Conservation (phyloP, 2,113 vertebrate species). For the Ranitomeya variabilis region DNA sequence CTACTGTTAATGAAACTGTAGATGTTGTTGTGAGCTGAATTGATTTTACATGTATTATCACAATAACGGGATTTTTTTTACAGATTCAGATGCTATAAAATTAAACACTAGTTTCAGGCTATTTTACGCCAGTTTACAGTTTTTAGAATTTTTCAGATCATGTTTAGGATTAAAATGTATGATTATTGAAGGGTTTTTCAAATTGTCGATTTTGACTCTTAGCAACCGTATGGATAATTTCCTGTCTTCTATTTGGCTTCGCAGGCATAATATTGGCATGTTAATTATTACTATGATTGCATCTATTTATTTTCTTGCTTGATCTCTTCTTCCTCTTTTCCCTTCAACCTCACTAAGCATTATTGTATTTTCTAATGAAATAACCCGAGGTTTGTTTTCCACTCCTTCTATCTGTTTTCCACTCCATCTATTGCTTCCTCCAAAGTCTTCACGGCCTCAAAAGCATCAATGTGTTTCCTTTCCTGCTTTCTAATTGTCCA, state of each 20-base stretch:
- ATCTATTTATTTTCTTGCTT: not conserved
- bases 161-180: not conserved
- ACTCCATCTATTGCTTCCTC: not conserved
- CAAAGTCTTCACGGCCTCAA: not conserved
- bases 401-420: no score
- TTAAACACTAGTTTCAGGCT: not conserved
- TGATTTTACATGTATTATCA: not conserved
- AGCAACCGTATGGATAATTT: not conserved
- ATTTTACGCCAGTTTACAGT: not conserved
- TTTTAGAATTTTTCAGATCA: not conserved
- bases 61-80: no score
- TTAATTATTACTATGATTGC: slow-evolving; percentile 7
- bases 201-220: not conserved
- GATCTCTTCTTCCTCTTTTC: not conserved
- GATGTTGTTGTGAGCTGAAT: not conserved
- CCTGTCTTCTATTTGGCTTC: slow-evolving; percentile 1
- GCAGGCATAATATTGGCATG: not conserved
- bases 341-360: not conserved
- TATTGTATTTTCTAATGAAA: not conserved
- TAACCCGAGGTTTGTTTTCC: not conserved
- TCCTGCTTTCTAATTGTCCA: not conserved
- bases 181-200: not conserved
- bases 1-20: not conserved
- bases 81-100: no score
- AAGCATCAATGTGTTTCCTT: not conserved